Evolutionary conservation across 2,888 invertebrate genomes (phyloP), one percentile per base, ranked within the genome.

Genomic region (Lepeophtheirus nordmannii): DNA sequence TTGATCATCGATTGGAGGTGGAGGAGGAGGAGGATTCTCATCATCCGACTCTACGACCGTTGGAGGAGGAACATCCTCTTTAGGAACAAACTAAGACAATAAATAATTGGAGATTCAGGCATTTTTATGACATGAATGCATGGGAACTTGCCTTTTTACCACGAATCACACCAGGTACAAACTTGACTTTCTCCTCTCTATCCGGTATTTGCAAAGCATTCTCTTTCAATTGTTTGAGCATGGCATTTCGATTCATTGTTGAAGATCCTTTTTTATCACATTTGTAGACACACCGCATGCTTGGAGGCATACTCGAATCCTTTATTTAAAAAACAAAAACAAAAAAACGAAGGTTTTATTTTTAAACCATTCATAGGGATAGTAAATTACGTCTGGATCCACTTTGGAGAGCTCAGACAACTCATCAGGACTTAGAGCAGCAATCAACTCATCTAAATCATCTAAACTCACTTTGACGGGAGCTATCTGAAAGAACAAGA

Each of bases 291-390:
- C 65, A 65, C 17, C 65, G 22, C 65, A 65, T 65, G 11, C 22
- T 22, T 22, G 65, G 65, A 20, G 65, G 65, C 58, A 65, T 58
- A 58, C 30, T 37, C 1, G 65, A 65, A 20, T 65, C 65, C 65
- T 65, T 30, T 30, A 30, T 20, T 14, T 22, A n/a, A 58, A 40
- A 17, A 62, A 62, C 10, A 40, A 11, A 62, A 20, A n/a, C n/a
- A 23, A 23, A 14, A 14, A 58, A 11, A 14, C n/a, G n/a, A n/a
- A n/a, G 17, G 59, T 23, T 59, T 30, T 5, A n/a, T 9, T 20
- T 23, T 5, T 14, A 59, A 17, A 59, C n/a, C n/a, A n/a, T n/a
- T n/a, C n/a, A n/a, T n/a, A n/a, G n/a, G n/a, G n/a, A n/a, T n/a
- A n/a, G n/a, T n/a, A 20, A 14, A 37, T 38, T 39, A 62, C 62